Evolutionary conservation across 2,797 vertebrate species (phyloP).

Genomic region (Acanthurus lineatus): DNA sequence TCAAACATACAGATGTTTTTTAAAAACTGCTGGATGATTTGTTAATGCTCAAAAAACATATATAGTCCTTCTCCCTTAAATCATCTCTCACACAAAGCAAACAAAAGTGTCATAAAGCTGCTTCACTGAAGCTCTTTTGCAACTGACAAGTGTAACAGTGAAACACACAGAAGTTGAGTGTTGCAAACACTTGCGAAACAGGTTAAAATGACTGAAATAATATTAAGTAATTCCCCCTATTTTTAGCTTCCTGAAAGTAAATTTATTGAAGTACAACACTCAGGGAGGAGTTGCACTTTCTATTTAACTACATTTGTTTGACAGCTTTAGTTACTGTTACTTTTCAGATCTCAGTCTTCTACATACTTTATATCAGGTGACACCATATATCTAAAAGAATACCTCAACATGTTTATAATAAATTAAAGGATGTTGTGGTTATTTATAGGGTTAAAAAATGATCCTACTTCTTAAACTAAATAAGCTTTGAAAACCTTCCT

Average conservation of each 20-base stretch:
- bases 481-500: neutral
- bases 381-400: too few species aligned
- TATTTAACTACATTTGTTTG: neutral
- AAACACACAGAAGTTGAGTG: too few species aligned
- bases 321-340: neutral
- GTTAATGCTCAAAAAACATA: neutral
- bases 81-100: neutral
- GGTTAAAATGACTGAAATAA: too few species aligned
- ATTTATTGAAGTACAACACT: too few species aligned
- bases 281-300: neutral
- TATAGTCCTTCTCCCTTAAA: neutral
- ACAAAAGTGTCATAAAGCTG: neutral
- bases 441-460: neutral
- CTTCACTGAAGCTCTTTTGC: neutral
- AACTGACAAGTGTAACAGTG: neutral
- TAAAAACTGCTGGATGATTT: neutral
- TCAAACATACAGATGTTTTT: neutral
- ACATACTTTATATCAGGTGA: too few species aligned
- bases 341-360: neutral
- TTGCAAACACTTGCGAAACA: too few species aligned
- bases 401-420: too few species aligned
- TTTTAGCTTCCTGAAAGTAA: too few species aligned
- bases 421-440: too few species aligned
- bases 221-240: too few species aligned
- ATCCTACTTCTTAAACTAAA: neutral